These are phyloP conservation scores for Argopecten irradians DNA, from an alignment of 1,140 invertebrate species.

Conservation along the genomic window DNA sequence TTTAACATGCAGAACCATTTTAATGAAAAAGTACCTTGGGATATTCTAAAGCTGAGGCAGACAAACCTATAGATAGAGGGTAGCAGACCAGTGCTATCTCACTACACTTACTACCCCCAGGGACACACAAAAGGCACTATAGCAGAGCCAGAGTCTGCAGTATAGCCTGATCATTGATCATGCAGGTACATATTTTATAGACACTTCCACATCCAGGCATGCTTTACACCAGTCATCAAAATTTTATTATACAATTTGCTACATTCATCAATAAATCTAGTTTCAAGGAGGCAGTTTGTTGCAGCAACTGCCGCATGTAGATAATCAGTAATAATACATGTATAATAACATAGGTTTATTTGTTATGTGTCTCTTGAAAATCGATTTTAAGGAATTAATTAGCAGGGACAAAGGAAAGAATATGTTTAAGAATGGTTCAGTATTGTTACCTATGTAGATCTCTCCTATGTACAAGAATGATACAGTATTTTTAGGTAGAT, in stretches of 20 bases:
- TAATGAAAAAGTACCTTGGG: too few relatives aligned
- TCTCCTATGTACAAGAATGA: too few relatives aligned
- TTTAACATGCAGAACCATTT: too few relatives aligned
- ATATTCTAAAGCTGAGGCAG: too few relatives aligned
- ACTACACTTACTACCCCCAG: not conserved
- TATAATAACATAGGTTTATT: too few relatives aligned
- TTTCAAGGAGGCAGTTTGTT: not conserved
- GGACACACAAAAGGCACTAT: not conserved
- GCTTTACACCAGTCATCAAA: not conserved
- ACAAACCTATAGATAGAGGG: not conserved
- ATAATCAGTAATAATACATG: not conserved
- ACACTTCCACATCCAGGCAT: not conserved
- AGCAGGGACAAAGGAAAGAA: too few relatives aligned
- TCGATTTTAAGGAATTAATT: too few relatives aligned
- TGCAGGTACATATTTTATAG: not conserved
- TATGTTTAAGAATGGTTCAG: too few relatives aligned
- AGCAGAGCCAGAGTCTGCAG: not conserved
- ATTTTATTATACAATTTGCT: not conserved
- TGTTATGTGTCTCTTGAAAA: too few relatives aligned
- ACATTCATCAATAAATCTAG: not conserved
- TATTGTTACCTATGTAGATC: too few relatives aligned
- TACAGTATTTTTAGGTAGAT: too few relatives aligned
- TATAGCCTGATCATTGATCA: not conserved
- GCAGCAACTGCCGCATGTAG: not conserved
- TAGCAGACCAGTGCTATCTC: not conserved